These are phyloP conservation scores for Dufourea novaeangliae DNA, from an alignment of 1,140 invertebrate species.

Conservation along the genomic window DNA sequence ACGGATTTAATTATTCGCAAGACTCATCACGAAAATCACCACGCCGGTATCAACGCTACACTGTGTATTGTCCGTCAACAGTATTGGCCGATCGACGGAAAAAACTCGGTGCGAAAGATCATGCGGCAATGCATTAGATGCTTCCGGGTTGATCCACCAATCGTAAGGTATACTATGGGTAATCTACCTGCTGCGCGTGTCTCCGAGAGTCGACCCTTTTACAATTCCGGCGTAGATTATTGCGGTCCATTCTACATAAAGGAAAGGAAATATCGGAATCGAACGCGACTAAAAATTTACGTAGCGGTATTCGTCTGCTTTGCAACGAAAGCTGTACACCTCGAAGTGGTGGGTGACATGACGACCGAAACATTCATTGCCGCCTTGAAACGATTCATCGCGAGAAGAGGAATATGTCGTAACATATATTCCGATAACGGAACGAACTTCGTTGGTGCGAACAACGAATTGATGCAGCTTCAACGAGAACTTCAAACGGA, in stretches of 20 bases:
- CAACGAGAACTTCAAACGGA: background rate
- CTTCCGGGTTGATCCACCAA: background rate
- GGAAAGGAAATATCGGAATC: background rate
- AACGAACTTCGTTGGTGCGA: background rate
- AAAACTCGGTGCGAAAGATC: background rate
- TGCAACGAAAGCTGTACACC: background rate
- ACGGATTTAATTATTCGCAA: background rate
- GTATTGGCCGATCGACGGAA: slow-evolving; percentile 5
- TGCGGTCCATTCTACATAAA: background rate
- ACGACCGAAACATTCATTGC: background rate
- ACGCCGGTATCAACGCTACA: background rate
- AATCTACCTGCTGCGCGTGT: background rate
- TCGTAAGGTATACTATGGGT: background rate
- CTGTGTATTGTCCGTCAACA: background rate
- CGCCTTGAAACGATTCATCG: background rate
- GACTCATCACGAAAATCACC: background rate
- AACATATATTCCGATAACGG: slow-evolving; percentile 12
- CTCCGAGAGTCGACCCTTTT: background rate
- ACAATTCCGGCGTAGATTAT: background rate
- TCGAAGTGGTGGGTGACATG: background rate
- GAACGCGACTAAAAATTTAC: background rate
- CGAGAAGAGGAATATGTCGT: background rate
- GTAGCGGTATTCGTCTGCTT: slow-evolving; percentile 11
- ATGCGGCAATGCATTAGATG: background rate
- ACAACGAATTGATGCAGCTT: background rate